These are phyloP conservation scores for Eudemis profundana DNA, from an alignment of 2,888 invertebrate species.

Conservation along the genomic window DNA sequence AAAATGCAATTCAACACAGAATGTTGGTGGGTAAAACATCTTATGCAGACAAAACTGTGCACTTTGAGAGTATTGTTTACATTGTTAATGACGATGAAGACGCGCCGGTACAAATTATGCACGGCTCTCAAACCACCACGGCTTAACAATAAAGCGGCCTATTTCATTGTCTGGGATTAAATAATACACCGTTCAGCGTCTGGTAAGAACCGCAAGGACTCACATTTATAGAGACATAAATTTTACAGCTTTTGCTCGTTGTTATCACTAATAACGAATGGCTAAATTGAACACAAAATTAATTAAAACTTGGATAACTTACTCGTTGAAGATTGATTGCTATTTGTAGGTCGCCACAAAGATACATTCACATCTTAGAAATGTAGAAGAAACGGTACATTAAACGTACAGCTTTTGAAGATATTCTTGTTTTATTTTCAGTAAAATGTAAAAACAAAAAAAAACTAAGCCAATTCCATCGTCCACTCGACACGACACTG, in stretches of 20 bases:
- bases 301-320: slow-evolving; percentile 19
- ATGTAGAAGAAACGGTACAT: not conserved
- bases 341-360: not conserved
- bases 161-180: not conserved
- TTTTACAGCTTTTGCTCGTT: not conserved
- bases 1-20: too few species aligned
- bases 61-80: slow-evolving; percentile 13
- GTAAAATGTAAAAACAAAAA: slow-evolving; percentile 24
- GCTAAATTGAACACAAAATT: not conserved
- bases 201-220: not conserved
- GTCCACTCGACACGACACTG: slow-evolving; percentile 34
- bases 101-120: slow-evolving; percentile 26
- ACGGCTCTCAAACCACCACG: slow-evolving; percentile 18
- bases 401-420: not conserved
- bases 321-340: slow-evolving; percentile 4
- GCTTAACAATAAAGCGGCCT: slow-evolving; percentile 16
- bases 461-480: slow-evolving; percentile 8
- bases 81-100: slow-evolving; percentile 1
- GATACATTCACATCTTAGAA: slow-evolving; percentile 31
- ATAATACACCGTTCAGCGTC: not conserved
- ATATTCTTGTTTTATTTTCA: slow-evolving; percentile 10
- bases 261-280: slow-evolving; percentile 27
- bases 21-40: too few species aligned
- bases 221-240: not conserved
- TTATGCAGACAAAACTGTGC: not conserved